Conservation (phyloP, 2,797 vertebrate genomes). For the Pseudomugil gertrudae region DNA sequence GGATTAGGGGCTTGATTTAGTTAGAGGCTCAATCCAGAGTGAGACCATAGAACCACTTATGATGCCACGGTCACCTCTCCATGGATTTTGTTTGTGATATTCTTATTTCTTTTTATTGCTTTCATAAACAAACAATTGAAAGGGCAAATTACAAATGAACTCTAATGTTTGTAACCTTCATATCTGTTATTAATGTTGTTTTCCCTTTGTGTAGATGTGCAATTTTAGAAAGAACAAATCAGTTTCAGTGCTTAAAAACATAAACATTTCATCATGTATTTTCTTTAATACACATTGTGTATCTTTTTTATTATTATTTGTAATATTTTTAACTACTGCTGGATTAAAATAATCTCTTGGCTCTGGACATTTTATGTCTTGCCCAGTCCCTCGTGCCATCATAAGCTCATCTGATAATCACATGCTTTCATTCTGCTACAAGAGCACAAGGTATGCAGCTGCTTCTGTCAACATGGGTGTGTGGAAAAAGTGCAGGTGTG, state of each 20-base stretch:
- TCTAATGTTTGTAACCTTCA: not conserved
- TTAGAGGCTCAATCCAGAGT: conserved; percentile 79
- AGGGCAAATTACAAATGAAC: not conserved
- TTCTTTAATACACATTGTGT: conserved; percentile 9
- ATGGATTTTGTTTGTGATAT: conserved; percentile 40
- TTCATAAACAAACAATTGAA: not conserved
- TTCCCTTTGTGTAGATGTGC: not conserved
- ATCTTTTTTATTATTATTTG: not conserved
- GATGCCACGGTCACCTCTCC: conserved; percentile 64
- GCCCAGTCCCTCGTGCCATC: conserved; percentile 33
- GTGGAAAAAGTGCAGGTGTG: conserved; percentile 40
- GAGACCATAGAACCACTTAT: conserved; percentile 73
- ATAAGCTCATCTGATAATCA: conserved; percentile 45
- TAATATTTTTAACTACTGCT: conserved; percentile 56
- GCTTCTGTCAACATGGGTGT: conserved; percentile 36
- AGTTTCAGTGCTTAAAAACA: not conserved
- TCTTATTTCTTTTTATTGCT: conserved; percentile 24
- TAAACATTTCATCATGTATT: conserved; percentile 5
- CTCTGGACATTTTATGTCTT: conserved; percentile 53
- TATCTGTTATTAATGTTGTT: conserved; percentile 1
- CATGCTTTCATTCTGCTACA: conserved; percentile 36
- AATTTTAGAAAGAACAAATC: not conserved
- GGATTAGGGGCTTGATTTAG: conserved; percentile 83
- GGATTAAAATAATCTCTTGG: conserved; percentile 66
- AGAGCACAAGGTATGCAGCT: conserved; percentile 47